A percentile compares a stretch with the other conserved stretches of the same genome.
Evolutionary conservation across 2,888 invertebrate species (phyloP).

Genomic region (Drosophila macrospina): DNA sequence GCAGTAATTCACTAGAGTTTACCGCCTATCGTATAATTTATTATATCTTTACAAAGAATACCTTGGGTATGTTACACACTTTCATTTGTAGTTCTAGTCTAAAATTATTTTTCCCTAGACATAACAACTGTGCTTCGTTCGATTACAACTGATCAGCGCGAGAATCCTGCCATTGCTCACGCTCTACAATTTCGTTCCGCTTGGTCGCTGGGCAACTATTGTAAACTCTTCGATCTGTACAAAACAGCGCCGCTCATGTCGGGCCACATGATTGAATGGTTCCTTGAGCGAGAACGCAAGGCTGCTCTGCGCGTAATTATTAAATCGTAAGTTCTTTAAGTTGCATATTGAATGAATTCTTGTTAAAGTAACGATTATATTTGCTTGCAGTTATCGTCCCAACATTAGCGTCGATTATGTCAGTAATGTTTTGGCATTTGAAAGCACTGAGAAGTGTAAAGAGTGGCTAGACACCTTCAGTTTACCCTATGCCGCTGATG

Average conservation of each 20-base stretch:
- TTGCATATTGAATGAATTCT: neutral
- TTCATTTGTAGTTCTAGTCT: neutral
- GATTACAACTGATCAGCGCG: slow-evolving; percentile 91
- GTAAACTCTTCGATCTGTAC: slow-evolving; percentile 96
- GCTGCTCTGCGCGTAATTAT: slow-evolving; percentile 95
- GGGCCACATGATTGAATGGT: slow-evolving; percentile 98
- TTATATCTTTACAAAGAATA: slow-evolving; percentile 99
- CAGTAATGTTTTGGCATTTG: slow-evolving; percentile 95
- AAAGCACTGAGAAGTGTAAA: slow-evolving; percentile 92
- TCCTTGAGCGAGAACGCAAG: slow-evolving; percentile 97
- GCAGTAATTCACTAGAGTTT: slow-evolving; percentile 94
- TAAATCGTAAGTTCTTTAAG: slow-evolving; percentile 93
- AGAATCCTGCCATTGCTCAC: slow-evolving; percentile 93
- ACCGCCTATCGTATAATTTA: slow-evolving; percentile 98
- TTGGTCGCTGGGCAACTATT: slow-evolving; percentile 97
- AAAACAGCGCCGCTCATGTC: slow-evolving; percentile 96
- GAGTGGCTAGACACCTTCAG: slow-evolving; percentile 95
- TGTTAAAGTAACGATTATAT: neutral
- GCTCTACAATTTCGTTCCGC: slow-evolving; percentile 95
- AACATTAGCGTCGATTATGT: slow-evolving; percentile 94
- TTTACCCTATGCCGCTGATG: slow-evolving; percentile 89
- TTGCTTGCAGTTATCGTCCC: slow-evolving; percentile 95
- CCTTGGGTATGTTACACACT: slow-evolving; percentile 90
- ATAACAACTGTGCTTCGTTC: slow-evolving; percentile 95
- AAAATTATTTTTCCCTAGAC: slow-evolving; percentile 87